These are phyloP conservation scores for Stenodema calcarata DNA, from an alignment of 2,888 invertebrate genomes.

Conservation along the genomic window DNA sequence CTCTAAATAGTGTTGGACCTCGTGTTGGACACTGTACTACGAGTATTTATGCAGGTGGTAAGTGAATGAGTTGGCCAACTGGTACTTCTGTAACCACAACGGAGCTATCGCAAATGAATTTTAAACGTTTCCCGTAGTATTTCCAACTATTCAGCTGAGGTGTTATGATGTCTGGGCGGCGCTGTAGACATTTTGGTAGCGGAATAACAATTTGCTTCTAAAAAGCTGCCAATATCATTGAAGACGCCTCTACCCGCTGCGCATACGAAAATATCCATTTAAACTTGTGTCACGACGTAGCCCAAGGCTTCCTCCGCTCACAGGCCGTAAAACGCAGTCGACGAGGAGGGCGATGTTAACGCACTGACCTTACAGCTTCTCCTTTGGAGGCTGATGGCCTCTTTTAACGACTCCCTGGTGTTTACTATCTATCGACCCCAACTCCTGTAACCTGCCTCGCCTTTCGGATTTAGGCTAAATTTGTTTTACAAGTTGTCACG, in stretches of 20 bases:
- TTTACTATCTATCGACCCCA: not conserved
- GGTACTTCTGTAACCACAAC: too few relatives aligned
- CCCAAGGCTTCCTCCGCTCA: not conserved
- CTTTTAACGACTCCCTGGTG: not conserved
- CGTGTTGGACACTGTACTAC: too few relatives aligned
- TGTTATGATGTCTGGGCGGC: too few relatives aligned
- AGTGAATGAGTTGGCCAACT: too few relatives aligned
- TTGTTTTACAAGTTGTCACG: not conserved
- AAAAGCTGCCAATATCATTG: not conserved
- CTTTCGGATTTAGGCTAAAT: not conserved
- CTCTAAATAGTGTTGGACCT: too few relatives aligned
- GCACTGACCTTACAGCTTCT: not conserved
- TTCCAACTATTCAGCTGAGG: too few relatives aligned
- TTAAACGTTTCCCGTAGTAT: too few relatives aligned
- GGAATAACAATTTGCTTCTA: too few relatives aligned
- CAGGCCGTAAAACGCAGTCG: not conserved
- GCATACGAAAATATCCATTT: not conserved
- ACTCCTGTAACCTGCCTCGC: not conserved
- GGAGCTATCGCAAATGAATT: too few relatives aligned
- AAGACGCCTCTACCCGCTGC: not conserved
- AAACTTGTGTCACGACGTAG: not conserved
- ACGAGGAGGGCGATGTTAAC: too few relatives aligned
- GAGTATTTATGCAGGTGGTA: too few relatives aligned
- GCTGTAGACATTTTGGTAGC: too few relatives aligned
- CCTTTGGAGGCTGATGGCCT: not conserved